Evolutionary conservation across 1,140 invertebrate genomes (phyloP).

Genomic region (Drosophila dunni): DNA sequence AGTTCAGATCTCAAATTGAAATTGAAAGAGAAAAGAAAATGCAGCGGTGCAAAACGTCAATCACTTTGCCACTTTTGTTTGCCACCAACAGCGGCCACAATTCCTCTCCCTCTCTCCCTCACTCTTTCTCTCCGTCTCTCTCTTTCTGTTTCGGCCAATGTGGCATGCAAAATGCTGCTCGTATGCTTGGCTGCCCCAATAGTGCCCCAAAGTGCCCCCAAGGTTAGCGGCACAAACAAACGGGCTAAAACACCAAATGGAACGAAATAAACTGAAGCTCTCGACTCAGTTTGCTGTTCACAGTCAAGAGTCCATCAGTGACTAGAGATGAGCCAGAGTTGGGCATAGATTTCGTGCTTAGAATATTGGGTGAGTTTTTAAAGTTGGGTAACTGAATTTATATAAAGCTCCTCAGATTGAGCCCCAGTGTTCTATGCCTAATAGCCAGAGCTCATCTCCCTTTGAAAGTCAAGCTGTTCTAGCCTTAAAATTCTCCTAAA

Average conservation of each 20-base stretch:
- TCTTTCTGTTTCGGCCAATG: conserved; percentile 3
- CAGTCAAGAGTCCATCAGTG: background rate
- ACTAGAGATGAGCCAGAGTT: conserved; percentile 3
- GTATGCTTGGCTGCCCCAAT: conserved; percentile 54
- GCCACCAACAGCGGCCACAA: conserved; percentile 5
- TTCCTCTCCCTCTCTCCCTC: background rate
- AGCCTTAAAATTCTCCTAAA: too few species aligned
- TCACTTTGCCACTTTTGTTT: conserved; percentile 67
- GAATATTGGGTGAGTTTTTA: background rate
- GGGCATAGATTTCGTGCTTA: background rate
- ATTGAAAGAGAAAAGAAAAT: conserved; percentile 60
- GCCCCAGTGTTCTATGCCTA: too few species aligned
- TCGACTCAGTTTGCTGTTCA: conserved; percentile 10
- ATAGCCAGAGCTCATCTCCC: too few species aligned
- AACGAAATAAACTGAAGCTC: conserved; percentile 68
- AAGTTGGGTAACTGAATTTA: too few species aligned
- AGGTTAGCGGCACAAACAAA: conserved; percentile 78
- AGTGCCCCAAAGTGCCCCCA: conserved; percentile 70
- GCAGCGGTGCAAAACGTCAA: conserved; percentile 55
- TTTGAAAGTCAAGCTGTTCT: too few species aligned
- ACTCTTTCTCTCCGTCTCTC: background rate
- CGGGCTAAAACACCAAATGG: conserved; percentile 62
- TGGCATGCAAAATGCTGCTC: conserved; percentile 61
- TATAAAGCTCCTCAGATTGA: too few species aligned
- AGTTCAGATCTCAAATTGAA: conserved; percentile 54